Evolutionary conservation across 53 echinoderm and acorn worm genomes (phyloP), one percentile per base, ranked within the genome.

Genomic region (Echinarachnius parma): DNA sequence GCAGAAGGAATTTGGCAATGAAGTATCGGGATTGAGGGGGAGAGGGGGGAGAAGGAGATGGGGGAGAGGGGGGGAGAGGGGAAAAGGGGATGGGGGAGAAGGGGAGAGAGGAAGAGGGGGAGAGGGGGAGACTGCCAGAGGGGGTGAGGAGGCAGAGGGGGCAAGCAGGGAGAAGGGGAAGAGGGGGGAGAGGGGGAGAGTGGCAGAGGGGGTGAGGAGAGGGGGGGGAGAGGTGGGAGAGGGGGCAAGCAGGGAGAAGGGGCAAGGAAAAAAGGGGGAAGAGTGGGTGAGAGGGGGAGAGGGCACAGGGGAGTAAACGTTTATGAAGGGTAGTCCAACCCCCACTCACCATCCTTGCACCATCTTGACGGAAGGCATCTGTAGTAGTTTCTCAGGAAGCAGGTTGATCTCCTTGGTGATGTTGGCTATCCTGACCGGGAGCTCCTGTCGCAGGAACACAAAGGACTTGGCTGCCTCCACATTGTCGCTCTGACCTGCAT

Each of bases 351-450:
- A 95, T 75, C 90, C 82, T 75, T 85, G 72, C 9, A 95, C 96
- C 66, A 80, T 87, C 45, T 83, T 83, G 27, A 84, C 85, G 15
- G 96, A 95, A 3, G 96, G 91, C 96, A 95, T 95, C 48, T 90
- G 81, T 39, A 95, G 77, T 0, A 95, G 82, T 32, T 84, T 90
- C 50, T 86, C 85, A 5, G 96, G 96, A 29, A 95, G 71, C 0
- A 95, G 77, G 62, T 95, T 95, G 69, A 95, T 91, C 77, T 95
- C 96, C 72, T 91, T 91, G 91, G 88, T 95, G 76, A 95, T 95
- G 72, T 95, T 95, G 53, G 84, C 83, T 36, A 95, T 95, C 28
- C 96, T 81, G 25, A 95, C 89, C n/a, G 96, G 96, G 11, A 95
- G 59, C 31, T 95, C 96, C 55, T 95, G 91, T 27, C 87, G 84